Evolutionary conservation across 1,140 invertebrate genomes (phyloP), one percentile per base, ranked within the genome.

Genomic region (Brachionus angularis): DNA sequence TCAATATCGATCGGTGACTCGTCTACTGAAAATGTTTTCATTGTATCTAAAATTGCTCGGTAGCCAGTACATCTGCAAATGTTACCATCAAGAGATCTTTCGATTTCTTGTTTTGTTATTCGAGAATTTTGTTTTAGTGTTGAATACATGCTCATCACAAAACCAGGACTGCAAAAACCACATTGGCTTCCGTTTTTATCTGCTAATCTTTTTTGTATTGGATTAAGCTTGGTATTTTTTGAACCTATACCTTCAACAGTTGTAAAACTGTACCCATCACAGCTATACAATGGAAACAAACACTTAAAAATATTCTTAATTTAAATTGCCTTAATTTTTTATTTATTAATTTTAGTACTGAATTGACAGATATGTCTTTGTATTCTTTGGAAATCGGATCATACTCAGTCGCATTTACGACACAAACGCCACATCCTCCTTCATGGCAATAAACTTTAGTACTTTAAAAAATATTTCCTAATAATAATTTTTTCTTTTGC

Each of bases 391-490:
- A 1, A 82, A 76, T 8, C 85, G 84, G 74, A 87, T 79, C 1
- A 14, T 78, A 77, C 7, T 34, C 47, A 34, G 27, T 29, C 0
- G 81, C 80, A 34, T 80, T 82, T 1, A 86, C 86, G 2, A 86
- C 82, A 76, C 90, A 93, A 1, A 85, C 85, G 0, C 90, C 90
- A 76, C 90, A 92, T 1, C 89, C 89, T 21, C 89, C 91, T 79
- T 93, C 90, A 10, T 84, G 80, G 74, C 90, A 92, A 76, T 80
- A 78, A 4, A 82, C 84, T 76, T 92, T 91, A 0, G 89, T 91
- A 7, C 89, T 62, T 64, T 33, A n/a, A 64, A 25, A 27, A 52
- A 31, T 14, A 8, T 52, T 52, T 12, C 8, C 23, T 52, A 4
- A 10, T 5, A 5, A 3, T 12, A 12, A 5, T 10, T 5, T 10